Base-by-base conservation (phyloP, 2,888 invertebrate genomes). In the Drosophila helvetica region DNA sequence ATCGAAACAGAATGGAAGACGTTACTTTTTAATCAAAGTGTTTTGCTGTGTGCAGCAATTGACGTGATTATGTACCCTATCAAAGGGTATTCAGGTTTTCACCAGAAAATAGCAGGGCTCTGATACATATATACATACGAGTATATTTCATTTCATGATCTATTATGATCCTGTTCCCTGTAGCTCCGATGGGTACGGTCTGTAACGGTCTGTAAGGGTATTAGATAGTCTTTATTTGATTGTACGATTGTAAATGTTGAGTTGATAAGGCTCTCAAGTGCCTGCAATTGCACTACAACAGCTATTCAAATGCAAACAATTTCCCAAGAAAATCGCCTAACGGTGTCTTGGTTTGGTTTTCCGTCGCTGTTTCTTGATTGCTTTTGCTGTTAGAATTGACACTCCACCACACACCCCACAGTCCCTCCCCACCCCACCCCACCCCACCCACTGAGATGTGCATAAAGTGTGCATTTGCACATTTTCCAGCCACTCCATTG, bases 211-310 rank as follows among this genome's bases (percentile, higher is more conserved):
- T 30, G 30, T 30, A 30, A 10, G 30, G 10, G 30, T 30, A 30
- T 30, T 30, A 5, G 5, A 2, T 8, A 27, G 27, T 8, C 27
- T 8, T 8, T 27, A 8, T 7, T 27, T 25, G 25, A 25, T 25
- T 25, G 25, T 25, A 25, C 6, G 25, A 25, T 25, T 30, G 30
- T 4, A 30, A 3, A 10, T 1, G 12, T 5, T 5, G 33, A 33
- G 19, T 38, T 68, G 25, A 25, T 50, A 18, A 50, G 25, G 43
- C 43, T 68, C 43, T 68, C 69, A 67, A 67, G 68, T 67, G 66
- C n/a, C 56, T 66, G 42, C 33, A 66, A 66, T 66, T 67, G 68
- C 68, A 57, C 5, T 67, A 47, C 42, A 43, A 10, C 66, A 30
- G 2, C 7, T n/a, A 38, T n/a, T 38, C 7, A 38, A 38, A 38